Base-by-base conservation (phyloP, 2,113 vertebrate genomes). In the Macroglossus sobrinus region DNA sequence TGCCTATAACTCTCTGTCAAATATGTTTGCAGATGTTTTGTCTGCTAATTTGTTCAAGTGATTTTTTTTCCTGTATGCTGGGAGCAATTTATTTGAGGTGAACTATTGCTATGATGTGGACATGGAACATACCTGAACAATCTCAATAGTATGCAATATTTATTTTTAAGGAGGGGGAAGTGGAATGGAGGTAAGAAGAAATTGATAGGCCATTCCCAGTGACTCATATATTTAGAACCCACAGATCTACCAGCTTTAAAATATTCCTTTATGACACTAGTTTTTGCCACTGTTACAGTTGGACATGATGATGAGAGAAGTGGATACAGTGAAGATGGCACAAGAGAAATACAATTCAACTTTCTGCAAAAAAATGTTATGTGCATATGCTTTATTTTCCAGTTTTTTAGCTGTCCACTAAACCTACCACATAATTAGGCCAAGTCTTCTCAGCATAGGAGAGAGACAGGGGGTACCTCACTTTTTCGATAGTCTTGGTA, bases 291-390 rank as follows among this genome's bases (percentile, higher is more conserved):
- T 66, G 22, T 76, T 80, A 84, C 5, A 10, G 22, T 18, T 30
- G 47, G 59, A 8, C 21, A 40, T 18, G 13, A 5, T 50, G 47
- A 74, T 26, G n/a, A 64, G 15, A 79, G 47, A 80, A 21, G 35
- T 5, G 7, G 16, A 21, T 59, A 7, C 4, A 13, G 5, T 4
- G 53, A 74, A 1, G n/a, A 35, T 2, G 22, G 4, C 28, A 9
- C 11, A 53, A 78, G 40, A 43, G 26, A 81, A 57, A 38, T 89
- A 7, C 47, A 80, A 22, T 30, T 40, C 13, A 57, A 18, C 22
- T 84, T 93, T 74, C 75, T 93, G 24, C 45, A 45, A 55, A 85
- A 92, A 71, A 82, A 84, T 4, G 1, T 40, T 33, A 26, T 0
- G 15, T 35, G 30, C 33, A 11, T 68, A 18, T 2, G 8, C 9